Percentiles rank a stretch among this genome's conserved stretches.
phyloP scores from a whole-genome alignment of 2,888 invertebrate species.

The Coronaproctus castanopsis region DNA sequence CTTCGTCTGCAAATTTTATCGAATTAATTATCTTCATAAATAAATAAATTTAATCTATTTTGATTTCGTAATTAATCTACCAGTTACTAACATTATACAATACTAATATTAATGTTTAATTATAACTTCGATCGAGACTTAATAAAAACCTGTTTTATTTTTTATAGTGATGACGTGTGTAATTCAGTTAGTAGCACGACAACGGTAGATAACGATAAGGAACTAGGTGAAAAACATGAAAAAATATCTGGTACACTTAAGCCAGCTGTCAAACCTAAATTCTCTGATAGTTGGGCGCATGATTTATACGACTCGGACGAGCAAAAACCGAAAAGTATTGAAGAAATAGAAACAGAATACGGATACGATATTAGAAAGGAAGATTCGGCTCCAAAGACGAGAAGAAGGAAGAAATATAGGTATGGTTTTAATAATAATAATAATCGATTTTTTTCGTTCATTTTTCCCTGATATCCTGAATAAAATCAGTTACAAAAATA shows the following conservation, averaged over 20 bases:
- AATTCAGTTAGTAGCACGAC: constrained; percentile 1
- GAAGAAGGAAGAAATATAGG: constrained; percentile 72
- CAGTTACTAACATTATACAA: too few species aligned
- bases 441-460: neutral
- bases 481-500: too few species aligned
- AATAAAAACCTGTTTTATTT: neutral
- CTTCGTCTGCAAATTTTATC: too few species aligned
- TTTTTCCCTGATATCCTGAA: too few species aligned
- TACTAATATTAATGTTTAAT: too few species aligned
- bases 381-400: constrained; percentile 70
- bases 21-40: too few species aligned
- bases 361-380: constrained; percentile 90
- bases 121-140: too few species aligned
- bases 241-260: too few species aligned
- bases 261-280: too few species aligned
- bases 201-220: constrained; percentile 8
- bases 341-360: constrained; percentile 66
- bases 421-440: constrained; percentile 26
- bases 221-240: constrained; percentile 7
- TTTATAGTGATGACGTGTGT: constrained; percentile 2
- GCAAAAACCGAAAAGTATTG: constrained; percentile 66
- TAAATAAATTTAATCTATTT: too few species aligned
- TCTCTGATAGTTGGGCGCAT: constrained; percentile 64
- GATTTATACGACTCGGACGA: constrained; percentile 63
- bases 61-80: too few species aligned